Conservation (phyloP, 1,140 invertebrate species). For the Lepidurus arcticus region DNA sequence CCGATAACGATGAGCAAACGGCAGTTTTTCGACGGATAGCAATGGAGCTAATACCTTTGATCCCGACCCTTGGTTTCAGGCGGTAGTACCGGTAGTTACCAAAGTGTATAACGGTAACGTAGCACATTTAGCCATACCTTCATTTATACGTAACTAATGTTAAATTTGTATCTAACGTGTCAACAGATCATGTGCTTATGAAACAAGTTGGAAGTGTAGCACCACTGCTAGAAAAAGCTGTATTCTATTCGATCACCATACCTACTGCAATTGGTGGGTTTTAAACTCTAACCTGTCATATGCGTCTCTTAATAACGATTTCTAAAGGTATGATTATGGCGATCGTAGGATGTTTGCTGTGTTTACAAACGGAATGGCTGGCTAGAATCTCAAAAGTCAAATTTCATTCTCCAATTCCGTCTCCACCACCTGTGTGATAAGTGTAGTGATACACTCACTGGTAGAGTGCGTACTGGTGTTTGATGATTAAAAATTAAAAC, state of each 20-base stretch:
- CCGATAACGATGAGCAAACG: too few species aligned
- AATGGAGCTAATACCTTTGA: neutral
- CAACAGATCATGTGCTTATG: neutral
- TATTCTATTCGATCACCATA: neutral
- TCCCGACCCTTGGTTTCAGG: neutral
- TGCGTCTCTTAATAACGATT: neutral
- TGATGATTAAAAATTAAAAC: too few species aligned
- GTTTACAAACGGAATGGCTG: neutral
- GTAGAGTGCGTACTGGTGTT: too few species aligned
- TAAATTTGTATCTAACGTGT: neutral
- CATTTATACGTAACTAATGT: neutral
- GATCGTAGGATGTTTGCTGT: neutral
- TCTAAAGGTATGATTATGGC: neutral
- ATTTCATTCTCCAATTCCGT: neutral
- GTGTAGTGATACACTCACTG: too few species aligned
- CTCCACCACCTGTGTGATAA: too few species aligned
- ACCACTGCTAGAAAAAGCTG: neutral
- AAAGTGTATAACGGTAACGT: conserved; percentile 2
- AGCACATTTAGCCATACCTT: neutral
- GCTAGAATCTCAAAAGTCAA: neutral
- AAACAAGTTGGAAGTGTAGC: neutral
- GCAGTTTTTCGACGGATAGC: neutral
- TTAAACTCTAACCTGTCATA: neutral
- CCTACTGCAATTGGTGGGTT: neutral
- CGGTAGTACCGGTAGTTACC: neutral